Percentiles rank a stretch among this genome's conserved stretches.
Evolutionary conservation across 2,797 vertebrate species (phyloP).

Genomic region (Xenopus petersii): DNA sequence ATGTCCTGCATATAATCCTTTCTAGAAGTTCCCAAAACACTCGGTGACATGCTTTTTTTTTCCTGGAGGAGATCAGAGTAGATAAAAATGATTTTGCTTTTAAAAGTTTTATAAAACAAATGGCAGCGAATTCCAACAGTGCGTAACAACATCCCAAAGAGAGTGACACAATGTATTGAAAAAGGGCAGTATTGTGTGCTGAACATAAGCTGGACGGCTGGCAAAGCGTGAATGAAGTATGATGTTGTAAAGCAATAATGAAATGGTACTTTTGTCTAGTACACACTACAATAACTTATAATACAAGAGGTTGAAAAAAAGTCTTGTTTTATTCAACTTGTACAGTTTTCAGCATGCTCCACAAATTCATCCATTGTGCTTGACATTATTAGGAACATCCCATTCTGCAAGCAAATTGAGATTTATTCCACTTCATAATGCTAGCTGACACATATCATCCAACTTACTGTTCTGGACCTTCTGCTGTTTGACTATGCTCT

Average conservation of each 20-base stretch:
- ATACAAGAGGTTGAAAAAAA: too few species aligned
- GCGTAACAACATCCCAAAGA: background rate
- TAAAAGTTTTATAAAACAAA: slow-evolving; percentile 10
- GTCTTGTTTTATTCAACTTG: too few species aligned
- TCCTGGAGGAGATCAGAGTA: slow-evolving; percentile 32
- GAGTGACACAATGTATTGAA: background rate
- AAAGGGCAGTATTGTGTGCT: background rate
- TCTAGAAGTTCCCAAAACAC: slow-evolving; percentile 59
- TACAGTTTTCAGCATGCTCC: too few species aligned
- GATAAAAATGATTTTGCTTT: slow-evolving; percentile 22
- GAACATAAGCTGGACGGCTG: background rate
- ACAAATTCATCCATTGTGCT: too few species aligned
- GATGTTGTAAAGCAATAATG: background rate
- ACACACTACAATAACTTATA: background rate
- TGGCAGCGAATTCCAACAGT: background rate
- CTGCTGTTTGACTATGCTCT: too few species aligned
- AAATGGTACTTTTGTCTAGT: background rate
- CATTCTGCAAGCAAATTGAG: too few species aligned
- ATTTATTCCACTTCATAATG: too few species aligned
- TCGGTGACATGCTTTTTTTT: slow-evolving; percentile 58
- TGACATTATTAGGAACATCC: too few species aligned
- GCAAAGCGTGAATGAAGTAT: background rate
- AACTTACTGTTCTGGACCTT: too few species aligned
- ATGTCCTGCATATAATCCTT: slow-evolving; percentile 67
- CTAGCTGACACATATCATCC: too few species aligned